These are phyloP conservation scores for Thaleichthys pacificus DNA, from an alignment of 2,797 vertebrate genomes.

Conservation along the genomic window DNA sequence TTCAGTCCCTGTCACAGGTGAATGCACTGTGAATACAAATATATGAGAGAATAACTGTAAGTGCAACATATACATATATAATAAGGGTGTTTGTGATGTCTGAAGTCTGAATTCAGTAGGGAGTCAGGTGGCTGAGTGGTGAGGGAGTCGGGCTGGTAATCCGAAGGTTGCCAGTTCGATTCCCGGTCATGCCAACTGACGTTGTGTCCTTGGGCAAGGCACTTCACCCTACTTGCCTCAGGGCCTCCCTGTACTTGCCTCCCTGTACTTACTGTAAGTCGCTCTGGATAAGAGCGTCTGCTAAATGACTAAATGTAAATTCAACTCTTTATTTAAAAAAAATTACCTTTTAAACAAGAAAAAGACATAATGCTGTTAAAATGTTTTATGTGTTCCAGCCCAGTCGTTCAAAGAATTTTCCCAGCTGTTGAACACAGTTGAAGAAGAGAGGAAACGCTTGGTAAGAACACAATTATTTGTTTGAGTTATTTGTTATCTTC, in stretches of 20 bases:
- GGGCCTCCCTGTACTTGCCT: too few relatives aligned
- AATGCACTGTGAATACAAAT: slow-evolving; percentile 1
- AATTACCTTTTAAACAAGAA: too few relatives aligned
- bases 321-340: not conserved
- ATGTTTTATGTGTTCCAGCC: slow-evolving; percentile 73
- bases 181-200: too few relatives aligned
- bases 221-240: too few relatives aligned
- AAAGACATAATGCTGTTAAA: slow-evolving; percentile 9
- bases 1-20: slow-evolving; percentile 6
- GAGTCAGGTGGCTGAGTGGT: too few relatives aligned
- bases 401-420: slow-evolving; percentile 96
- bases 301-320: too few relatives aligned
- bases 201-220: too few relatives aligned
- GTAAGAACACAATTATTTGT: slow-evolving; percentile 72
- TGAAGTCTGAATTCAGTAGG: not conserved
- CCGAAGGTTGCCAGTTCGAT: too few relatives aligned
- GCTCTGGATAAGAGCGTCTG: too few relatives aligned
- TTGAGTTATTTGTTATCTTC: not conserved
- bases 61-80: slow-evolving; percentile 27
- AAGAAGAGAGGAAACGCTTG: slow-evolving; percentile 91
- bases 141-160: too few relatives aligned
- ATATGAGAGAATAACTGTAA: slow-evolving; percentile 26
- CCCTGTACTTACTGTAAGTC: too few relatives aligned
- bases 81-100: slow-evolving; percentile 9
- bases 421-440: slow-evolving; percentile 88